Evolutionary conservation across 2,888 invertebrate genomes (phyloP).

Genomic region (Agrotis puta): DNA sequence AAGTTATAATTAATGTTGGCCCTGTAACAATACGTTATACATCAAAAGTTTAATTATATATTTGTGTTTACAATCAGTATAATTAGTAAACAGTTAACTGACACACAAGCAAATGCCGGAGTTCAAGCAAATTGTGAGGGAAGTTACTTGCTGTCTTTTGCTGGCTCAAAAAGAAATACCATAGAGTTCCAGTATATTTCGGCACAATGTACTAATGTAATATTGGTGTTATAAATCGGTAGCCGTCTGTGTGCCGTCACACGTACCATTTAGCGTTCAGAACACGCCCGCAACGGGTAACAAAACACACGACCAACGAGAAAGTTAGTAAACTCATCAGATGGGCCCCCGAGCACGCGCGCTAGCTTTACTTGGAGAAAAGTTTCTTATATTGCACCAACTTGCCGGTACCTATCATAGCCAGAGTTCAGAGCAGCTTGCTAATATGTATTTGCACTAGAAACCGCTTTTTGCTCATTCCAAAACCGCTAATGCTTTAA

Average conservation of each 20-base stretch:
- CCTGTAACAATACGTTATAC: constrained; percentile 27
- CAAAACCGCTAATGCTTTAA: constrained; percentile 42
- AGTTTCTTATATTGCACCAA: constrained; percentile 84
- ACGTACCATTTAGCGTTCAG: constrained; percentile 75
- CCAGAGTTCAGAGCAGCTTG: constrained; percentile 64
- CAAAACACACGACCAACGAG: constrained; percentile 77
- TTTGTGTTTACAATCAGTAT: constrained; percentile 32
- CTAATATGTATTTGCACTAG: constrained; percentile 47
- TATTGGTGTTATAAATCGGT: constrained; percentile 34
- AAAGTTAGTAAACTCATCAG: constrained; percentile 89
- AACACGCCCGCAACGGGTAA: constrained; percentile 76
- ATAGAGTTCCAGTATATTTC: neutral
- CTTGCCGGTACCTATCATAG: constrained; percentile 74
- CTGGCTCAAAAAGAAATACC: neutral
- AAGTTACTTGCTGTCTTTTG: neutral
- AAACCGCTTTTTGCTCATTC: constrained; percentile 40
- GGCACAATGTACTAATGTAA: constrained; percentile 31
- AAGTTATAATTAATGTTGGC: constrained; percentile 61
- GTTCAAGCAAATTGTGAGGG: constrained; percentile 1
- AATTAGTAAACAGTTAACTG: constrained; percentile 20
- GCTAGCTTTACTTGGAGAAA: constrained; percentile 81
- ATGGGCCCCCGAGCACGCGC: constrained; percentile 79
- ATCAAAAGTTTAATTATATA: constrained; percentile 39
- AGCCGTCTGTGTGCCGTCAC: constrained; percentile 44
- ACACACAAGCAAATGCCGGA: neutral